These are phyloP conservation scores for Tetranychus cinnabarinus DNA, from an alignment of 1,140 invertebrate species.

Conservation along the genomic window DNA sequence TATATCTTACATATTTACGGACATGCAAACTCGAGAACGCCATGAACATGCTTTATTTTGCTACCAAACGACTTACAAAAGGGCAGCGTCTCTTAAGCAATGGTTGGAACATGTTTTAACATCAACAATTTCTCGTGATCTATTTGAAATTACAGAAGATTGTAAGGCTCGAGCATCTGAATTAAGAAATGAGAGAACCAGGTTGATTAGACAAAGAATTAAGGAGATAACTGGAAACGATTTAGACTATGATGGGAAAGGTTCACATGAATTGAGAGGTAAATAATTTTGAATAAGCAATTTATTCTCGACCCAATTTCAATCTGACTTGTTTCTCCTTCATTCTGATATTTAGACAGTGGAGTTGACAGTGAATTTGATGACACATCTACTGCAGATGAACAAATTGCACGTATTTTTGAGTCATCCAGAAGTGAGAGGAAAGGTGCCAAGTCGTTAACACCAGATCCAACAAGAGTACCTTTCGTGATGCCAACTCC, in stretches of 20 bases:
- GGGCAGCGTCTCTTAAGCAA: slow-evolving; percentile 27
- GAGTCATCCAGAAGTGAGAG: slow-evolving; percentile 6
- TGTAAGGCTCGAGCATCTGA: slow-evolving; percentile 16
- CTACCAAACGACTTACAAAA: slow-evolving; percentile 25
- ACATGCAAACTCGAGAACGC: slow-evolving; percentile 28
- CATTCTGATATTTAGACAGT: slow-evolving; percentile 6
- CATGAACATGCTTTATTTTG: slow-evolving; percentile 27
- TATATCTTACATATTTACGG: slow-evolving; percentile 30
- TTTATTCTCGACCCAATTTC: neutral
- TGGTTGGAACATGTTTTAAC: slow-evolving; percentile 33
- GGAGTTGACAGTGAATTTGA: slow-evolving; percentile 13
- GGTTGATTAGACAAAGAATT: slow-evolving; percentile 17
- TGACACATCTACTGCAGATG: slow-evolving; percentile 12
- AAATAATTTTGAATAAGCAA: neutral
- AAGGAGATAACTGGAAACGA: slow-evolving; percentile 12
- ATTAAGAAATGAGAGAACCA: slow-evolving; percentile 20
- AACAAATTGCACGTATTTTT: slow-evolving; percentile 14
- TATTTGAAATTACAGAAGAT: slow-evolving; percentile 17
- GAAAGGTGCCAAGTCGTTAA: slow-evolving; percentile 4
- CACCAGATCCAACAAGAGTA: slow-evolving; percentile 5
- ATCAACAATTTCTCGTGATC: slow-evolving; percentile 21
- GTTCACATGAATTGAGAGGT: slow-evolving; percentile 4
- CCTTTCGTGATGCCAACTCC: slow-evolving; percentile 6
- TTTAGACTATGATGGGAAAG: neutral
- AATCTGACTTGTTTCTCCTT: neutral